These are phyloP conservation scores for Gopherus flavomarginatus DNA, from an alignment of 2,113 vertebrate species.

Conservation along the genomic window DNA sequence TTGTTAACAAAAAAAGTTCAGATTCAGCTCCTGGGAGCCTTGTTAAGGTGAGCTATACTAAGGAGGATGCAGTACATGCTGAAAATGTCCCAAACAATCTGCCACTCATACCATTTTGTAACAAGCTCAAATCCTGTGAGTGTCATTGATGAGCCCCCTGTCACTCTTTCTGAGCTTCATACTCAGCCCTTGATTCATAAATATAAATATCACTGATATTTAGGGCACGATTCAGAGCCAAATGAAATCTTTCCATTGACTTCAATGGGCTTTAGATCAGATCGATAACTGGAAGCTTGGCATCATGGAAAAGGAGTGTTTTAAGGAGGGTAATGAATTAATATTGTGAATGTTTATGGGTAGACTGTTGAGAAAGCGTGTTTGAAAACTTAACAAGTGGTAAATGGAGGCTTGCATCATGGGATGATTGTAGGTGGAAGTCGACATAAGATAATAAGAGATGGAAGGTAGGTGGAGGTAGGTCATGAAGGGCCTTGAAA, in stretches of 20 bases:
- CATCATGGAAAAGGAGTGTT: background rate
- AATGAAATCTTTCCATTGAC: background rate
- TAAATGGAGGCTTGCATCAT: fast-evolving
- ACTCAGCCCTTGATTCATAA: background rate
- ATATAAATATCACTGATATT: background rate
- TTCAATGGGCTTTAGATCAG: conserved; percentile 18
- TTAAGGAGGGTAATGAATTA: background rate
- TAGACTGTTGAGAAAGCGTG: background rate
- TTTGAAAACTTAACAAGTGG: background rate
- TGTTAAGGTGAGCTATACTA: conserved; percentile 46
- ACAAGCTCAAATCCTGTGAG: background rate
- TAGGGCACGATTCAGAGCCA: conserved; percentile 37
- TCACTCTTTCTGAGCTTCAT: background rate
- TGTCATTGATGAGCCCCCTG: background rate
- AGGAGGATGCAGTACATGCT: conserved; percentile 13
- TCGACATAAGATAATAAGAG: background rate
- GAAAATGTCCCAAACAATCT: conserved; percentile 51
- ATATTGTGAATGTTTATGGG: background rate
- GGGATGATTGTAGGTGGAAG: background rate
- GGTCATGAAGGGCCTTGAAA: background rate
- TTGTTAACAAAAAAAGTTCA: conserved; percentile 49
- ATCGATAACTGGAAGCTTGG: conserved; percentile 18
- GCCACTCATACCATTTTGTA: conserved; percentile 5
- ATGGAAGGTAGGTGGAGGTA: background rate
- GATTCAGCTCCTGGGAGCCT: conserved; percentile 13